Evolutionary conservation across 1,140 invertebrate species (phyloP).

Genomic region (Bombyx mori): DNA sequence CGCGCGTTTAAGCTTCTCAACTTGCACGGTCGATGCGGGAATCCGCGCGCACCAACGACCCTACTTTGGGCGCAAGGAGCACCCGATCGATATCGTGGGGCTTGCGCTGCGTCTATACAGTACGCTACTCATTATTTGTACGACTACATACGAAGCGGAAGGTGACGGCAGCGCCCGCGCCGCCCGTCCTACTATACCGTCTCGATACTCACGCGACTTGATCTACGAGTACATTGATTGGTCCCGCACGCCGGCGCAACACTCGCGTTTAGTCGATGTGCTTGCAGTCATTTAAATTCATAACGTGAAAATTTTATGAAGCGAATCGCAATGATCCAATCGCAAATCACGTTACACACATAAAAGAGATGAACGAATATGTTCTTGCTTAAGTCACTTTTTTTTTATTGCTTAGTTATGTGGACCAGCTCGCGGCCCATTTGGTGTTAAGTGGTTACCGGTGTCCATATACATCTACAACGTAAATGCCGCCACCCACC

Average conservation of each 20-base stretch:
- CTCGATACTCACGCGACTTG: no score
- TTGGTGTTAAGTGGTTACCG: no score
- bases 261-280: no score
- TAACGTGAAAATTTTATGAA: background rate
- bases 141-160: conserved; percentile 42
- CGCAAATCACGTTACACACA: no score
- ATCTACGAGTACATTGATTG: background rate
- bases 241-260: background rate
- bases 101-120: conserved; percentile 36
- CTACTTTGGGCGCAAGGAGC: conserved; percentile 30
- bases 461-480: no score
- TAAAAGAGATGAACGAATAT: background rate
- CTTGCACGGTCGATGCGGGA: conserved; percentile 25
- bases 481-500: no score
- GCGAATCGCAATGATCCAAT: no score
- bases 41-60: conserved; percentile 24
- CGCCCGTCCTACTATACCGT: conserved; percentile 10
- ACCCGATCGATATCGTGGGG: conserved; percentile 45
- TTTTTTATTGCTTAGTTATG: no score
- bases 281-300: background rate
- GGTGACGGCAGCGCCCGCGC: conserved; percentile 23
- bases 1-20: conserved; percentile 48
- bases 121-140: conserved; percentile 43
- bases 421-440: no score
- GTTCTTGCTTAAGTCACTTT: background rate